phyloP scores from a whole-genome alignment of 2,113 vertebrate genomes.

The Corythaixoides concolor region DNA sequence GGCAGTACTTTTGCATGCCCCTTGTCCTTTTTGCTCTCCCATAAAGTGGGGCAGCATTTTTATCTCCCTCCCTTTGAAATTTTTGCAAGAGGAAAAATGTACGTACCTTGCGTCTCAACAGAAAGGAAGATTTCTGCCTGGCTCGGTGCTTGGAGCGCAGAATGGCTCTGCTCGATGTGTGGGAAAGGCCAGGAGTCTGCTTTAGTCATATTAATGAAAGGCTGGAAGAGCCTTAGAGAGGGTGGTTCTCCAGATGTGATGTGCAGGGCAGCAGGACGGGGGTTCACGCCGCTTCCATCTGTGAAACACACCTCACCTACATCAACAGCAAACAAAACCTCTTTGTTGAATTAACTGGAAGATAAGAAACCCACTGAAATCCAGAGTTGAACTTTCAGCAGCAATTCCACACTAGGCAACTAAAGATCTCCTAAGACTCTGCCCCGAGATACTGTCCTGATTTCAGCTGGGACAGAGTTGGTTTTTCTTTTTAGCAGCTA shows the following conservation, averaged over 20 bases:
- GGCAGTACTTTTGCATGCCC: background rate
- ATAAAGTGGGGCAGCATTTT: background rate
- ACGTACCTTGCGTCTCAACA: rapidly evolving
- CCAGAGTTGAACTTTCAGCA: background rate
- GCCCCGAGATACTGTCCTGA: background rate
- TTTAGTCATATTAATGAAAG: background rate
- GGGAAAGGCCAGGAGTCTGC: background rate
- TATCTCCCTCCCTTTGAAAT: background rate
- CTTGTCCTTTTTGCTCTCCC: background rate
- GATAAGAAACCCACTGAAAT: background rate
- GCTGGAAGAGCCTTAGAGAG: background rate
- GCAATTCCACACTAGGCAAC: background rate
- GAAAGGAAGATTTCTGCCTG: background rate
- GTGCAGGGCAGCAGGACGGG: background rate
- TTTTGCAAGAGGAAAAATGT: background rate
- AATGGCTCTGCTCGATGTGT: rapidly evolving
- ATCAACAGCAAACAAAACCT: background rate
- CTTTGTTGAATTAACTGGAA: background rate
- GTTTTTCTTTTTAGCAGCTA: too few relatives aligned
- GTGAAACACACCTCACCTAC: background rate
- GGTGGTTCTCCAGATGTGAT: too few relatives aligned
- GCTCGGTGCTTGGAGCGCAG: background rate
- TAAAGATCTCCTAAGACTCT: background rate
- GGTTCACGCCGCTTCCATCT: background rate
- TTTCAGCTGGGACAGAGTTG: too few relatives aligned